These are phyloP conservation scores for Crotalus tigris DNA, from an alignment of 2,113 vertebrate genomes.

Conservation along the genomic window DNA sequence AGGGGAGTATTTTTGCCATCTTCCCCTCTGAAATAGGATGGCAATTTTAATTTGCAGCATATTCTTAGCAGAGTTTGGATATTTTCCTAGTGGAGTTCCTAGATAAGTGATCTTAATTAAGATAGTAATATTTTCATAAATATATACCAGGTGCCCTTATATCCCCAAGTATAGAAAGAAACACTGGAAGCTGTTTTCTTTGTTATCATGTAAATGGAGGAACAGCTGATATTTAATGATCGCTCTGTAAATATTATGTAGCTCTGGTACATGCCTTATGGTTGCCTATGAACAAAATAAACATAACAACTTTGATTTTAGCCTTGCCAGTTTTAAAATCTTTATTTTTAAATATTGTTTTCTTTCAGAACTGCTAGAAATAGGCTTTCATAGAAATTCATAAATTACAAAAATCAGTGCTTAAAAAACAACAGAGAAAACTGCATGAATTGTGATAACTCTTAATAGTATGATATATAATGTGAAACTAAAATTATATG, in stretches of 20 bases:
- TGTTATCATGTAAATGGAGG: not conserved
- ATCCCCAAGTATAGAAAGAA: not conserved
- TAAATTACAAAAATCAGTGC: not conserved
- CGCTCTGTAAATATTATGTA: not conserved
- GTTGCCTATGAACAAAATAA: not conserved
- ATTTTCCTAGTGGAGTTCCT: not conserved
- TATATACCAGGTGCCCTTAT: too few species aligned
- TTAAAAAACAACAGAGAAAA: not conserved
- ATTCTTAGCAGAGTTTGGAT: not conserved
- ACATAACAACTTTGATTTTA: not conserved
- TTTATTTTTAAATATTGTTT: slow-evolving; percentile 1
- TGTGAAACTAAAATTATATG: not conserved
- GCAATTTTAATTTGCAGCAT: not conserved
- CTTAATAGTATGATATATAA: not conserved
- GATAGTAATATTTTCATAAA: not conserved
- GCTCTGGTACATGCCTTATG: not conserved
- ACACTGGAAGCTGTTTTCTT: not conserved
- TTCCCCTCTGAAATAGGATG: not conserved
- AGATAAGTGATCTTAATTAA: too few species aligned
- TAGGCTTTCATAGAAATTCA: not conserved
- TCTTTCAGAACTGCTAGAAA: not conserved
- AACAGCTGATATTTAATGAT: not conserved
- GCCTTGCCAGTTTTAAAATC: not conserved
- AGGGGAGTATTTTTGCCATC: not conserved
- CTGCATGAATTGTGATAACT: not conserved